Evolutionary conservation across 1,140 invertebrate species (phyloP).

Genomic region (Drosophila fuyamai): DNA sequence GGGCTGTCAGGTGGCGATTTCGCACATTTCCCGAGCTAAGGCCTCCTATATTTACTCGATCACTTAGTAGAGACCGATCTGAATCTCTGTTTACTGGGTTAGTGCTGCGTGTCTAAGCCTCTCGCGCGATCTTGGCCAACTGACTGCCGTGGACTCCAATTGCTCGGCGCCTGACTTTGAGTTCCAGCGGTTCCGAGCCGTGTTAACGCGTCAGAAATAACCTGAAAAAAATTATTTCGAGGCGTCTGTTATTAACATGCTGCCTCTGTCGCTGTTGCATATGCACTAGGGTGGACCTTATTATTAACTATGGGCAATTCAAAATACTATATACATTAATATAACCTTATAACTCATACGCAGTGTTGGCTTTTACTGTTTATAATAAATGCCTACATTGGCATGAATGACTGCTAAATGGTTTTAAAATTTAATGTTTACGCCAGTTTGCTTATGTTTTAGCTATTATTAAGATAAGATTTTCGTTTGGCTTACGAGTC

Average conservation of each 20-base stretch:
- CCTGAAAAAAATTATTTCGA: constrained; percentile 58
- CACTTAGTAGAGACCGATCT: constrained; percentile 17
- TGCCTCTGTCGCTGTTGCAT: constrained; percentile 23
- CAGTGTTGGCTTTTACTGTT: neutral
- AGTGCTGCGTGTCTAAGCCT: constrained; percentile 63
- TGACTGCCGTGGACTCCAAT: constrained; percentile 52
- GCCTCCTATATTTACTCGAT: constrained; percentile 21
- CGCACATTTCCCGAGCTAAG: constrained; percentile 29
- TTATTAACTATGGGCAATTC: neutral
- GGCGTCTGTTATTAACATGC: constrained; percentile 50
- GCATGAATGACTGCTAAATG: too few relatives aligned
- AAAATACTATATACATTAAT: neutral
- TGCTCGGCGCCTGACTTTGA: constrained; percentile 36
- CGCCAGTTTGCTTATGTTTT: neutral
- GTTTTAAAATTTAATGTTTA: neutral
- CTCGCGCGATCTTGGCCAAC: constrained; percentile 70
- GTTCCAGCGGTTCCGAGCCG: constrained; percentile 34
- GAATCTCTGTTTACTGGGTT: constrained; percentile 7
- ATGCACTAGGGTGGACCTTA: constrained; percentile 23
- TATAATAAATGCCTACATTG: neutral
- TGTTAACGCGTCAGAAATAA: constrained; percentile 76
- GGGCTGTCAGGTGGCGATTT: constrained; percentile 34
- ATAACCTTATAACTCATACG: constrained; percentile 1
- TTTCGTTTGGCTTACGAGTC: neutral
- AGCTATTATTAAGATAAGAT: neutral